Conservation (phyloP, 1,140 invertebrate genomes). For the Drosophila paulistorum region DNA sequence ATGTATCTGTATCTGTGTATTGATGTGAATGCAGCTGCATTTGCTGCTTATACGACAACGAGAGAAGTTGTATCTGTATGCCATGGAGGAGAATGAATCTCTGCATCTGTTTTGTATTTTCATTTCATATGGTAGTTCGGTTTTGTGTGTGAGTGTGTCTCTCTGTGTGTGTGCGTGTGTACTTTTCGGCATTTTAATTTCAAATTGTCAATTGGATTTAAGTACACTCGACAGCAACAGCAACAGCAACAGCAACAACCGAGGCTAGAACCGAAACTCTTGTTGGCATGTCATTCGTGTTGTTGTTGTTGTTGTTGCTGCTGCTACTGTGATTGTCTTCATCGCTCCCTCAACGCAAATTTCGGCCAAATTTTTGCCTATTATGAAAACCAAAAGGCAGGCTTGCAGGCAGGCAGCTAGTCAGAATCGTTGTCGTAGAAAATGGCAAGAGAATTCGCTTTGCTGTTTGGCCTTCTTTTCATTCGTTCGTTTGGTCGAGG, state of each 20-base stretch:
- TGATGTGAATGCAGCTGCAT: neutral
- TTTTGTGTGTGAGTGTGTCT: slow-evolving; percentile 40
- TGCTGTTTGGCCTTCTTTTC: slow-evolving; percentile 2
- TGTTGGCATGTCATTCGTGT: slow-evolving; percentile 21
- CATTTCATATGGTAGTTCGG: slow-evolving; percentile 26
- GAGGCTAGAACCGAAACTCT: slow-evolving; percentile 7
- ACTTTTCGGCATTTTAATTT: slow-evolving; percentile 82
- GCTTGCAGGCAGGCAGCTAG: too few species aligned
- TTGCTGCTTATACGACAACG: neutral
- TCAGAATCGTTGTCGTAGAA: neutral
- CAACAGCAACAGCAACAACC: slow-evolving; percentile 58
- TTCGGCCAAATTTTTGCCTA: slow-evolving; percentile 66
- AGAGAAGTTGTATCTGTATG: neutral
- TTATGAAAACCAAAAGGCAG: slow-evolving; percentile 49
- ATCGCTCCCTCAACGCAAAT: slow-evolving; percentile 73
- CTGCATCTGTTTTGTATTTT: slow-evolving; percentile 37
- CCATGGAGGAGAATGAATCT: neutral
- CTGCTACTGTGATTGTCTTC: slow-evolving; percentile 57
- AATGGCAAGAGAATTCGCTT: slow-evolving; percentile 18
- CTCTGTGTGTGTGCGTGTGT: slow-evolving; percentile 22
- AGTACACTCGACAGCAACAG: slow-evolving; percentile 67
- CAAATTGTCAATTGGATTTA: slow-evolving; percentile 82
- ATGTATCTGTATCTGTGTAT: slow-evolving; percentile 16
- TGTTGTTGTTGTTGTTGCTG: slow-evolving; percentile 4
- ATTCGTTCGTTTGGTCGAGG: slow-evolving; percentile 21